phyloP scores from a whole-genome alignment of 2,797 vertebrate genomes.

The Sarcoramphus papa region DNA sequence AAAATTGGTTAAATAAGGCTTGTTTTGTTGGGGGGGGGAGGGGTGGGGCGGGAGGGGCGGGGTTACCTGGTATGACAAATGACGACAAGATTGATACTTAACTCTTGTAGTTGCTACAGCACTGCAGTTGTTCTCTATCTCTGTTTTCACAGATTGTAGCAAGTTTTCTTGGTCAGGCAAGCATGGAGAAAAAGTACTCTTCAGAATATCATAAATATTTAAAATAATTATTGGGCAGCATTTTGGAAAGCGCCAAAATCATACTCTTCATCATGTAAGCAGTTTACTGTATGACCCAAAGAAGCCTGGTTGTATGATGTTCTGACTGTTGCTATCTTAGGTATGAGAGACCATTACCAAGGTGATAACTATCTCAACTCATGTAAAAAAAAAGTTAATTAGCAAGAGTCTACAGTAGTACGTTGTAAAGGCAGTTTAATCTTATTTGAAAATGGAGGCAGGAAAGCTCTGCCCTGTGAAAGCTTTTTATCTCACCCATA shows the following conservation, averaged over 20 bases:
- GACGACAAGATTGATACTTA: not conserved
- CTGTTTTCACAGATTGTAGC: not conserved
- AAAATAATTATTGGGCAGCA: not conserved
- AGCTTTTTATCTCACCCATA: not conserved
- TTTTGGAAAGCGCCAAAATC: not conserved
- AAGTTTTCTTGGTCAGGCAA: not conserved
- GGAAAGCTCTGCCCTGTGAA: not conserved
- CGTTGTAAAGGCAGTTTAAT: not conserved
- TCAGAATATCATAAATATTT: not conserved
- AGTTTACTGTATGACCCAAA: not conserved
- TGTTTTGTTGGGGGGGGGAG: not conserved
- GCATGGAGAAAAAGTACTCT: not conserved
- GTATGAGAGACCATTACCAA: not conserved
- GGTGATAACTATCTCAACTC: not conserved
- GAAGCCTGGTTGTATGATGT: not conserved
- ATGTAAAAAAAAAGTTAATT: not conserved
- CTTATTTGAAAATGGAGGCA: not conserved
- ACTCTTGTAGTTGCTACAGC: not conserved
- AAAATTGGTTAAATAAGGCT: not conserved
- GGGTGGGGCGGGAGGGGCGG: too few species aligned
- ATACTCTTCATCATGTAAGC: not conserved
- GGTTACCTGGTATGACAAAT: not conserved
- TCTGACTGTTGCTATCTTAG: not conserved
- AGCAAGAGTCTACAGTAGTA: not conserved
- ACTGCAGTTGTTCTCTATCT: not conserved